Evolutionary conservation across 2,888 invertebrate species (phyloP).

Genomic region (Pandemis heparana): DNA sequence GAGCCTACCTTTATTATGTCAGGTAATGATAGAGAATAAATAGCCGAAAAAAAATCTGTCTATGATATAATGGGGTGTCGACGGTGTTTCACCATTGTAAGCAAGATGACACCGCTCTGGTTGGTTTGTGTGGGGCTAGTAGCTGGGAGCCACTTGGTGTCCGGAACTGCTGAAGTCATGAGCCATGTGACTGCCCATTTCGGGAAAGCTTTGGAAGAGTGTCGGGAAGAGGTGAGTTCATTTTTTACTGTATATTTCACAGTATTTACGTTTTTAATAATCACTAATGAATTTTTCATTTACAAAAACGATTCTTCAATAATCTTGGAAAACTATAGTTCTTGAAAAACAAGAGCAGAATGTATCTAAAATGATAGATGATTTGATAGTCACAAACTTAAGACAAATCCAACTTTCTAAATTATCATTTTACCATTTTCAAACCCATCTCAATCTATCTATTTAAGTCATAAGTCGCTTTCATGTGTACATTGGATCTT

Average conservation of each 20-base stretch:
- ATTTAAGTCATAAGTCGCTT: too few relatives aligned
- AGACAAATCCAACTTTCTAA: too few relatives aligned
- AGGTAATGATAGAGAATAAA: constrained; percentile 39
- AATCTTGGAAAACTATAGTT: too few relatives aligned
- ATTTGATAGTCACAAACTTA: too few relatives aligned
- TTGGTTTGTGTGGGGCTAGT: constrained; percentile 51
- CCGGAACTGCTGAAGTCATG: constrained; percentile 75
- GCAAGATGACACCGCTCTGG: constrained; percentile 46
- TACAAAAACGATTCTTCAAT: too few relatives aligned
- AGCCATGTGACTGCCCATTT: constrained; percentile 81
- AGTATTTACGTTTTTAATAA: too few relatives aligned
- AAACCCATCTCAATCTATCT: too few relatives aligned
- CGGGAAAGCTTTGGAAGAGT: constrained; percentile 74
- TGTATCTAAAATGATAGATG: too few relatives aligned
- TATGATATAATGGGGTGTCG: constrained; percentile 52
- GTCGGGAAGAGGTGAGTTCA: constrained; percentile 70
- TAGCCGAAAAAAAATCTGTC: constrained; percentile 40
- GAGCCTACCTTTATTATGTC: constrained; percentile 20
- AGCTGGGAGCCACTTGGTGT: constrained; percentile 52
- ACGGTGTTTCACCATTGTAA: constrained; percentile 4
- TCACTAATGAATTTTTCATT: too few relatives aligned
- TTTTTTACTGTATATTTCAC: neutral
- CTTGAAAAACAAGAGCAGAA: too few relatives aligned
- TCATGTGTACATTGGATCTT: too few relatives aligned
- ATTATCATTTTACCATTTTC: too few relatives aligned